Conservation (phyloP, 1,140 invertebrate genomes). For the Diabrotica virgifera region DNA sequence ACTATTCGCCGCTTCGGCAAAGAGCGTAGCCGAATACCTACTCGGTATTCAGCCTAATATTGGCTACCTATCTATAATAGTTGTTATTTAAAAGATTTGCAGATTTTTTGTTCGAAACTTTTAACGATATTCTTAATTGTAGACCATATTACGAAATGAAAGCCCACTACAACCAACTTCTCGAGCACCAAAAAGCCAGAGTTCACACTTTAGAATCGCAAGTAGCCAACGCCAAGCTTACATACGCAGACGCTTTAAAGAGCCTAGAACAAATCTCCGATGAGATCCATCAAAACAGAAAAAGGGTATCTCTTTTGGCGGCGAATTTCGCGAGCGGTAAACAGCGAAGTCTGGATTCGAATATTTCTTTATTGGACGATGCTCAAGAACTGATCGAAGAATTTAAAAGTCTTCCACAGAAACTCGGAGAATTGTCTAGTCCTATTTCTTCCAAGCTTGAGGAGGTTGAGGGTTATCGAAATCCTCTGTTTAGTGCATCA, state of each 20-base stretch:
- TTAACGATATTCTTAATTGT: conserved; percentile 45
- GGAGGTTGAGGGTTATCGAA: conserved; percentile 46
- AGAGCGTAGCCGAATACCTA: too few species aligned
- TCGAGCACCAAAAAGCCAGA: conserved; percentile 81
- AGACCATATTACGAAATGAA: conserved; percentile 94
- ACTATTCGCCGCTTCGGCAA: too few species aligned
- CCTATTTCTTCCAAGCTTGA: conserved; percentile 42
- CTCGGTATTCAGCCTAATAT: neutral
- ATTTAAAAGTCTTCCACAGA: conserved; percentile 50
- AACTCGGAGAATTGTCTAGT: conserved; percentile 41
- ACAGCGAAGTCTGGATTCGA: conserved; percentile 39
- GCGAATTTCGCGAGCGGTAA: conserved; percentile 18
- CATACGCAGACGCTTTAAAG: conserved; percentile 79
- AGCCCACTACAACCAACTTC: conserved; percentile 80
- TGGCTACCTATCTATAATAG: conserved; percentile 12
- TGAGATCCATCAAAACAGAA: conserved; percentile 71
- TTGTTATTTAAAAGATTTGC: conserved; percentile 11
- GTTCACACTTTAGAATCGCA: conserved; percentile 76
- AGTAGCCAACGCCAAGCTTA: conserved; percentile 75
- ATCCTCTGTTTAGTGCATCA: conserved; percentile 27
- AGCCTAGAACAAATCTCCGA: conserved; percentile 90
- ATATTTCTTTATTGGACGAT: conserved; percentile 39
- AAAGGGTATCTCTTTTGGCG: conserved; percentile 26
- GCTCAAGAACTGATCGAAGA: conserved; percentile 43
- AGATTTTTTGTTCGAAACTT: neutral